Base-by-base conservation (phyloP, 2,113 vertebrate species). In the Aspiorhynchus laticeps region DNA sequence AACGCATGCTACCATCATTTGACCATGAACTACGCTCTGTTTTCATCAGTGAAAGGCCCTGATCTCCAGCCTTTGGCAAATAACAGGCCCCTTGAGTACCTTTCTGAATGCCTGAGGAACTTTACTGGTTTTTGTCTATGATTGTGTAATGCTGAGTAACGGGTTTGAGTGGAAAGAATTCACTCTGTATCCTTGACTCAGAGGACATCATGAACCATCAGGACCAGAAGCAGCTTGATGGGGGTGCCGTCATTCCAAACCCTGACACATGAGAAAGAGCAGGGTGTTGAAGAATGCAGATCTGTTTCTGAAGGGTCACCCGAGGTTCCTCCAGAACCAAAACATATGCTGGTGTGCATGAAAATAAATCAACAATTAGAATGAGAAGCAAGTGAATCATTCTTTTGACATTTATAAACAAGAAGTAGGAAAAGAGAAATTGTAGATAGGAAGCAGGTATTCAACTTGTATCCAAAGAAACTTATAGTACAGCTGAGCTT, bases 1-100 rank as follows among this genome's bases (percentile, higher is more conserved):
- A 86, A 73, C 73, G 78, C 88, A 81, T 89, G 77, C 67, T 88
- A 59, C 38, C 33, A 61, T 48, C 56, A 81, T 89, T 88, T 89
- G 48, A 41, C 87, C 56, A 59, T 65, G 38, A n/a, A 41, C 48
- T 17, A 51, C 5, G 53, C 11, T 59, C 10, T 56, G 26, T 78
- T 78, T 78, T 33, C 75, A 78, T 19, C 21, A 74, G 14, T 26
- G 51, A 73, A 69, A 36, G 12, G 24, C 71, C 33, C 71, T 59
- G 28, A 53, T 73, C 65, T 75, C 73, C 38, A 26, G 73, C 24
- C 38, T 46, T 38, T 75, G 73, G 38, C 74, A 28, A 48, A 48
- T 7, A 77, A 51, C 14, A 51, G 31, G 31, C n/a, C 3, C 33
- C 67, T 36, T 21, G 17, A 21, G 67, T 71, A 31, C 31, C 67